phyloP scores from a whole-genome alignment of 2,113 vertebrate species.

The Mandrillus leucophaeus region DNA sequence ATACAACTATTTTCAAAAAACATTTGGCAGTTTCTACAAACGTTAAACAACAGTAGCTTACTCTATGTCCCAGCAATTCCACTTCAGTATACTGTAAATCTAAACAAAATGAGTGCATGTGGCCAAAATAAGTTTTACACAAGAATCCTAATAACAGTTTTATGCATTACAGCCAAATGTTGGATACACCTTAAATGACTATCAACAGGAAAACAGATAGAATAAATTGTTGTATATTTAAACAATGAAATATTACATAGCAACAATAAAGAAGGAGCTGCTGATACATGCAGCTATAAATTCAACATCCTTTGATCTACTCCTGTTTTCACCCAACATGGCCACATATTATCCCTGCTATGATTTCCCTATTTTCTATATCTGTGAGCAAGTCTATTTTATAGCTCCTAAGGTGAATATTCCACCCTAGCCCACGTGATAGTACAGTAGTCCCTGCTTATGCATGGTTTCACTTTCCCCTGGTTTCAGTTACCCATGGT shows the following conservation, averaged over 20 bases:
- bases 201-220: neutral
- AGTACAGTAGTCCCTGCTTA: neutral
- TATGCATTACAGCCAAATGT: neutral
- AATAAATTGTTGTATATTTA: neutral
- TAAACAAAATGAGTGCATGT: constrained; percentile 1
- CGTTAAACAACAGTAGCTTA: neutral
- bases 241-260: neutral
- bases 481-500: neutral
- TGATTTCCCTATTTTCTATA: neutral
- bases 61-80: neutral
- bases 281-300: neutral
- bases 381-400: constrained; percentile 22
- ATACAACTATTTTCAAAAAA: neutral
- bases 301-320: neutral
- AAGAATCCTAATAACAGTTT: neutral
- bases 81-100: neutral
- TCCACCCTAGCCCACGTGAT: neutral
- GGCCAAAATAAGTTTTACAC: neutral
- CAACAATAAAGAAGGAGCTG: neutral
- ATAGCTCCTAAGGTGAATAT: neutral
- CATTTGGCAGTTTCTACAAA: neutral
- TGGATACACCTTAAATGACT: neutral
- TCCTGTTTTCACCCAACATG: neutral
- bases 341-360: neutral
- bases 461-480: neutral